Evolutionary conservation across 2,113 vertebrate species (phyloP).

Genomic region (Xyrauchen texanus): DNA sequence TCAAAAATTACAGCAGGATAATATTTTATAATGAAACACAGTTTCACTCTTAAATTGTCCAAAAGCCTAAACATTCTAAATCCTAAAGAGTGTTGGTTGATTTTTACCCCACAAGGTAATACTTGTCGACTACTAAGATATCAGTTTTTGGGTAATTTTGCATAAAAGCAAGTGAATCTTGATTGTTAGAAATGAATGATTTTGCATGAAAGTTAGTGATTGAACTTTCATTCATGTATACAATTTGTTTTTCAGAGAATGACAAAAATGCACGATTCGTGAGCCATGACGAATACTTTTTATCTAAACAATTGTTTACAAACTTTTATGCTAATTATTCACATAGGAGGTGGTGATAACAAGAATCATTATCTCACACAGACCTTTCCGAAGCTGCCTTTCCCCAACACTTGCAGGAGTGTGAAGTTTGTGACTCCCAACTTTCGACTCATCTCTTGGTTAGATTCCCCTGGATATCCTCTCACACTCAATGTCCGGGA

Average conservation of each 20-base stretch:
- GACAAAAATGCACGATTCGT: too few relatives aligned
- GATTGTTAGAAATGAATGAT: too few relatives aligned
- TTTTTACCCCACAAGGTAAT: too few relatives aligned
- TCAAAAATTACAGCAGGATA: background rate
- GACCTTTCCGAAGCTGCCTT: conserved; percentile 98
- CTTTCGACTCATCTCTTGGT: conserved; percentile 46
- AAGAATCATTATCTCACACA: conserved; percentile 10
- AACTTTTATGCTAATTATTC: background rate
- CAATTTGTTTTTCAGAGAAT: too few relatives aligned
- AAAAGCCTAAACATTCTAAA: too few relatives aligned
- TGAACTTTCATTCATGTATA: background rate
- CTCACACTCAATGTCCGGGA: conserved; percentile 65
- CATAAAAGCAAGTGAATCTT: background rate
- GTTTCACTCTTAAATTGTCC: too few relatives aligned
- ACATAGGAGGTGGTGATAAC: background rate
- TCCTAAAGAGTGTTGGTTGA: too few relatives aligned
- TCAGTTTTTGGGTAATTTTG: background rate
- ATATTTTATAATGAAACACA: too few relatives aligned
- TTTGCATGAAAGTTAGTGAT: too few relatives aligned
- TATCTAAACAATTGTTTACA: too few relatives aligned
- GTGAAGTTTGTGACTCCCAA: conserved; percentile 86
- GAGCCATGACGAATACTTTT: background rate
- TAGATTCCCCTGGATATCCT: conserved; percentile 41
- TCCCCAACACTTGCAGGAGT: conserved; percentile 92
- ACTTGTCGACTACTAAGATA: too few relatives aligned